Percentiles rank a stretch among this genome's conserved stretches.
Conservation (phyloP, 2,888 invertebrate species). For the Uropetala carovei region DNA sequence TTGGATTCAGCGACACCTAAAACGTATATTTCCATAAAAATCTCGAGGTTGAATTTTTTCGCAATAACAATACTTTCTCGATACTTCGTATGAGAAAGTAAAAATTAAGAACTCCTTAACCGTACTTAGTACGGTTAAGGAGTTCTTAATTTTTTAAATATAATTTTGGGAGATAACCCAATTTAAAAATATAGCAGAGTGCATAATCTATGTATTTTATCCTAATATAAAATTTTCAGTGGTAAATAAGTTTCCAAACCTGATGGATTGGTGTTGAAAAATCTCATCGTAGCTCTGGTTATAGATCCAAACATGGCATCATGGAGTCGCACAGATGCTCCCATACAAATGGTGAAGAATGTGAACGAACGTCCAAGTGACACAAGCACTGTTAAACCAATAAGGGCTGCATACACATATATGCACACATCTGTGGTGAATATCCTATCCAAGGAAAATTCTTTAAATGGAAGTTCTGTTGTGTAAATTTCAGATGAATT, state of each 20-base stretch:
- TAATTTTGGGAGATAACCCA: too few relatives aligned
- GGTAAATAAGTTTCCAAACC: constrained; percentile 72
- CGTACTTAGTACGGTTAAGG: too few relatives aligned
- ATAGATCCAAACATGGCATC: constrained; percentile 83
- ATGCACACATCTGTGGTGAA: constrained; percentile 58
- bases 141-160: too few relatives aligned
- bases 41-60: too few relatives aligned
- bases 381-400: constrained; percentile 71
- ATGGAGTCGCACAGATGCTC: constrained; percentile 83
- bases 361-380: constrained; percentile 80
- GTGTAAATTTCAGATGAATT: constrained; percentile 22
- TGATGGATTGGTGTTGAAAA: constrained; percentile 89
- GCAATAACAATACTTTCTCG: too few relatives aligned
- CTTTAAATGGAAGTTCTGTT: not conserved
- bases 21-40: too few relatives aligned
- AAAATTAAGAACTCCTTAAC: too few relatives aligned
- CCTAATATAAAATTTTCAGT: too few relatives aligned
- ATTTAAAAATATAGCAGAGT: too few relatives aligned
- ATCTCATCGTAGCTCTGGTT: constrained; percentile 80
- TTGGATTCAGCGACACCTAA: too few relatives aligned
- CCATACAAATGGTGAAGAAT: constrained; percentile 81
- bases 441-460: not conserved
- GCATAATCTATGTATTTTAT: too few relatives aligned
- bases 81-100: too few relatives aligned
- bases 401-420: constrained; percentile 57